phyloP scores from a whole-genome alignment of 2,888 invertebrate species.

The Eupithecia tripunctaria region DNA sequence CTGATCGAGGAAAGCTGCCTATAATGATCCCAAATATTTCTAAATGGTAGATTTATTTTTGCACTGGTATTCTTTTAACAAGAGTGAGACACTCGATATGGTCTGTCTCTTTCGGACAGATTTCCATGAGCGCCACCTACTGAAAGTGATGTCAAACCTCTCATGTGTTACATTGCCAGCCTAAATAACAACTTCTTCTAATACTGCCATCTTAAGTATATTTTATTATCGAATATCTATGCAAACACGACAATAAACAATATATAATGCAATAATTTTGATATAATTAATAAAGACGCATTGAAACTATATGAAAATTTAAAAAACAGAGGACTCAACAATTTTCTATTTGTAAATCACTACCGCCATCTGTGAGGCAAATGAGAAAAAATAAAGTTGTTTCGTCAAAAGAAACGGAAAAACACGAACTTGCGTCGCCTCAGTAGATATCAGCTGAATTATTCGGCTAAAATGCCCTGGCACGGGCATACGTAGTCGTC shows the following conservation, averaged over 20 bases:
- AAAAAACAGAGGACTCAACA: not conserved
- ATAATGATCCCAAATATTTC: not conserved
- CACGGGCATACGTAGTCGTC: conserved; percentile 86
- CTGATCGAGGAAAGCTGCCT: not conserved
- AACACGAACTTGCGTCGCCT: conserved; percentile 84
- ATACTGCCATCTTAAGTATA: conserved; percentile 26
- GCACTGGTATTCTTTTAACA: conserved; percentile 12
- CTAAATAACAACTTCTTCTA: conserved; percentile 15
- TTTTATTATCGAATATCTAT: not conserved
- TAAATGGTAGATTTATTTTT: conserved; percentile 9
- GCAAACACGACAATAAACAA: not conserved
- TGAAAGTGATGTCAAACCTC: not conserved
- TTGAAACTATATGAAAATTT: not conserved
- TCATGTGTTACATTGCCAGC: conserved; percentile 24
- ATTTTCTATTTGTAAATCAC: not conserved
- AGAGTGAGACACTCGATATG: not conserved
- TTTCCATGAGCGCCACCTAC: conserved; percentile 49
- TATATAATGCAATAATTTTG: not conserved
- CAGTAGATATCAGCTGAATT: conserved; percentile 85
- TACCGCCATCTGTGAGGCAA: conserved; percentile 63
- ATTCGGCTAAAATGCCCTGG: conserved; percentile 86
- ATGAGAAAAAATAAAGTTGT: conserved; percentile 58
- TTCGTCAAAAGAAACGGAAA: conserved; percentile 84
- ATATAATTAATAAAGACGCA: not conserved
- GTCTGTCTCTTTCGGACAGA: conserved; percentile 9